Evolutionary conservation across 2,888 invertebrate genomes (phyloP).

Genomic region (Zaprionus bogoriensis): DNA sequence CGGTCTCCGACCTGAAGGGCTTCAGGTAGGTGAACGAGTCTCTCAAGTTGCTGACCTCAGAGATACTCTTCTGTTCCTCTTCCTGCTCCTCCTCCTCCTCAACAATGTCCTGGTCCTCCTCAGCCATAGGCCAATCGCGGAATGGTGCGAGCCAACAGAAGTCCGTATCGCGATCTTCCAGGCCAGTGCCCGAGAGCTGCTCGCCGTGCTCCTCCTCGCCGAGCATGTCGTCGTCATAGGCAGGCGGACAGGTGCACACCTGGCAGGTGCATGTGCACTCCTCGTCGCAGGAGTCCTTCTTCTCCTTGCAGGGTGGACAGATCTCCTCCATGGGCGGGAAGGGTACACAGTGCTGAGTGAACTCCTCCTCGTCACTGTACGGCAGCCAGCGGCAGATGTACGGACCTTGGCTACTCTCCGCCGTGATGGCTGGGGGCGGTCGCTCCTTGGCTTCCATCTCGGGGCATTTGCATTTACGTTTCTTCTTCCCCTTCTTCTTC

Average conservation of each 20-base stretch:
- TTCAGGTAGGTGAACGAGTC: not conserved
- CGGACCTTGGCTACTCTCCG: conserved; percentile 75
- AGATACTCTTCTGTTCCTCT: not conserved
- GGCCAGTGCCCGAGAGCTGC: conserved; percentile 37
- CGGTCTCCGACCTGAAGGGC: not conserved
- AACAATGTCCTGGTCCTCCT: too few relatives aligned
- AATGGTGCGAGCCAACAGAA: conserved; percentile 62
- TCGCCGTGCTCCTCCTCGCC: conserved; percentile 55
- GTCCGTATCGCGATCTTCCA: conserved; percentile 63
- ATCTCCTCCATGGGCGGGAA: conserved; percentile 46
- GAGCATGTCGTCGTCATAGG: conserved; percentile 1
- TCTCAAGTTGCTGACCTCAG: not conserved
- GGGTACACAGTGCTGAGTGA: conserved; percentile 39
- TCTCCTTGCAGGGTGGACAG: conserved; percentile 57
- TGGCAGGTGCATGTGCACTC: conserved; percentile 64
- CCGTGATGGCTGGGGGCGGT: conserved; percentile 46
- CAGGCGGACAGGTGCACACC: conserved; percentile 41
- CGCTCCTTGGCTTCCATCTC: conserved; percentile 32
- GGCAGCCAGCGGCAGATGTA: conserved; percentile 72
- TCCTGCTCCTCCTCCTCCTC: not conserved
- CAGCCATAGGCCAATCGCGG: conserved; percentile 19
- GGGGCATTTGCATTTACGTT: conserved; percentile 55
- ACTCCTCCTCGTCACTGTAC: conserved; percentile 35
- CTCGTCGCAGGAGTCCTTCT: conserved; percentile 32
- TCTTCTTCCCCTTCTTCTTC: not conserved